Evolutionary conservation across 2,113 vertebrate species (phyloP).

Genomic region (Elgaria multicarinata): DNA sequence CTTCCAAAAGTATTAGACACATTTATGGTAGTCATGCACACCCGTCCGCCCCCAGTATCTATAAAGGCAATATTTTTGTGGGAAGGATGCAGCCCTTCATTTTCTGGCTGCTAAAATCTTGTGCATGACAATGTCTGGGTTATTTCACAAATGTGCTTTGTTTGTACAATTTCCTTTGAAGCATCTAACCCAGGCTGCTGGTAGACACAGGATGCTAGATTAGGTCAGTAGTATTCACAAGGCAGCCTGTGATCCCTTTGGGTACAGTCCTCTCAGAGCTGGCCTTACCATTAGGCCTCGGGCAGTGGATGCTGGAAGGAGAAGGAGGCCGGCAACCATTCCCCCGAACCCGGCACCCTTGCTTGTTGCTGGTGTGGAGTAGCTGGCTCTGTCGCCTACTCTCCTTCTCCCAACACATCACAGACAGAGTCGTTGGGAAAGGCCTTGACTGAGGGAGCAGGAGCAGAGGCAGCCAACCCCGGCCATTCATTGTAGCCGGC

Average conservation of each 20-base stretch:
- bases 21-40: neutral
- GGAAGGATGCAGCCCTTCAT: neutral
- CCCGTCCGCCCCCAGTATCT: neutral
- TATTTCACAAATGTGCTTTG: neutral
- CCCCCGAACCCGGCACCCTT: neutral
- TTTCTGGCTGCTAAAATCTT: neutral
- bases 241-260: neutral
- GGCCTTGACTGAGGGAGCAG: neutral
- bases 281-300: neutral
- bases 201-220: neutral
- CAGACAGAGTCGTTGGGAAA: neutral
- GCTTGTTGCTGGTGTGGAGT: neutral
- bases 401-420: neutral
- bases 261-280: neutral
- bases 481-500: neutral
- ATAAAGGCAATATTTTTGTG: neutral
- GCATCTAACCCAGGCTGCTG: neutral
- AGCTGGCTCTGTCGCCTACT: neutral
- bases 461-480: neutral
- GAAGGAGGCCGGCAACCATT: neutral
- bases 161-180: neutral
- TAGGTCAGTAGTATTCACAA: neutral
- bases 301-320: too few relatives aligned
- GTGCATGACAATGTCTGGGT: neutral
- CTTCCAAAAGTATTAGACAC: neutral